phyloP scores from a whole-genome alignment of 2,113 vertebrate species.

The Sceloporus undulatus region DNA sequence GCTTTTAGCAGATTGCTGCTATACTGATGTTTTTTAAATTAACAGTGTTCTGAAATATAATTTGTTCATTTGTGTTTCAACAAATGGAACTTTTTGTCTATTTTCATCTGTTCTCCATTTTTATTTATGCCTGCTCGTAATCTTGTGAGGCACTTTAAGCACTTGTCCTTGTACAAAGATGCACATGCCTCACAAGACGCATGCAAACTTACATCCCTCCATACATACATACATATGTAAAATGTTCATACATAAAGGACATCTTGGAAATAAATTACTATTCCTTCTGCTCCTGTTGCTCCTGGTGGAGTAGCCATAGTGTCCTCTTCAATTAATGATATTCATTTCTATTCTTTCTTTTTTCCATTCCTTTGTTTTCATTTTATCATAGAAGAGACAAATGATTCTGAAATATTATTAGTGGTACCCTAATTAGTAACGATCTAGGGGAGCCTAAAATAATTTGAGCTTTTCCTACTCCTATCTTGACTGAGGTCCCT shows the following conservation, averaged over 20 bases:
- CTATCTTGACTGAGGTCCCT: background rate
- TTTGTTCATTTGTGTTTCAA: no score
- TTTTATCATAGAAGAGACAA: background rate
- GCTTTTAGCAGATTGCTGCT: no score
- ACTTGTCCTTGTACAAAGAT: no score
- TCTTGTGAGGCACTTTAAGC: no score
- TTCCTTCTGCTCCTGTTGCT: background rate
- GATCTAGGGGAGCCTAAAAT: background rate
- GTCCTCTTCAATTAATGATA: background rate
- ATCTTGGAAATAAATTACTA: background rate
- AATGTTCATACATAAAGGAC: background rate
- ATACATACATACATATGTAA: background rate
- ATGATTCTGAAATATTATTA: background rate
- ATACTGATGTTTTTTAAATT: no score
- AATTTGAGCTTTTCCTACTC: rapidly evolving
- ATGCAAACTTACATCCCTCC: background rate
- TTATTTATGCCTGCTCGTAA: no score
- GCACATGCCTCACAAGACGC: no score
- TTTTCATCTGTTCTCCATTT: no score
- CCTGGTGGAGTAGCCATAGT: background rate
- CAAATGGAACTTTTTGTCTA: no score
- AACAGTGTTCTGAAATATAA: no score
- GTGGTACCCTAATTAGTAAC: background rate
- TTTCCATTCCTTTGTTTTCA: background rate
- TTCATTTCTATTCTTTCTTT: background rate